Conservation (phyloP, 1,140 invertebrate species). For the Lepidurus arcticus region DNA sequence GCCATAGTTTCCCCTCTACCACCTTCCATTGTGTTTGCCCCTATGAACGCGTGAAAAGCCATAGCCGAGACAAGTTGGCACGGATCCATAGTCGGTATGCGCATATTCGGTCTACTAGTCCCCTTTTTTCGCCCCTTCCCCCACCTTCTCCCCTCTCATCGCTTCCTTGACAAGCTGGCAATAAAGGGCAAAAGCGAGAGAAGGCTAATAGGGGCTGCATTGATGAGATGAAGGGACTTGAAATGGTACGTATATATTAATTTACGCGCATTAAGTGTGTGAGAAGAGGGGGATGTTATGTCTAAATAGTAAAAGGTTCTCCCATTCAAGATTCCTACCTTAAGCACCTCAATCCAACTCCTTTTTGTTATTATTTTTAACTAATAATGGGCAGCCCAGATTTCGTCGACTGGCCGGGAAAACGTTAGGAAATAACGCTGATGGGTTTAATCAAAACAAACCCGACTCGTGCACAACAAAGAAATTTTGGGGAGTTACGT, state of each 20-base stretch:
- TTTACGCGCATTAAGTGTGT: not conserved
- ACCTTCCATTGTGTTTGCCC: conserved; percentile 14
- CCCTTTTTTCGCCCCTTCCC: not conserved
- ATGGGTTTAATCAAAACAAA: too few species aligned
- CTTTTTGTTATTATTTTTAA: too few species aligned
- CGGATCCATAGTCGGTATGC: conserved; percentile 20
- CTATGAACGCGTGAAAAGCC: conserved; percentile 18
- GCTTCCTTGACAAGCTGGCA: conserved; percentile 26
- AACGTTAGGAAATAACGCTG: too few species aligned
- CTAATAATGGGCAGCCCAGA: too few species aligned
- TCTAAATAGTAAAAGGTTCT: not conserved
- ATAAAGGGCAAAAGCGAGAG: conserved; percentile 8
- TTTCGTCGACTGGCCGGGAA: too few species aligned
- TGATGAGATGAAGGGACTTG: not conserved
- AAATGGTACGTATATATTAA: conserved; percentile 12
- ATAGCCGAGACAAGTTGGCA: conserved; percentile 15
- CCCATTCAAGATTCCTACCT: not conserved
- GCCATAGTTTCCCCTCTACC: not conserved
- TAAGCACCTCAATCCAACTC: too few species aligned
- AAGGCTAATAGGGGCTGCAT: conserved; percentile 15
- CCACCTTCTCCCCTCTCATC: not conserved
- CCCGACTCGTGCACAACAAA: too few species aligned
- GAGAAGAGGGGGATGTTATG: not conserved
- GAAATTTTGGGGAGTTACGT: too few species aligned
- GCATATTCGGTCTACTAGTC: conserved; percentile 18